Conservation (phyloP, 2,113 vertebrate genomes). For the Hippocampus comes region DNA sequence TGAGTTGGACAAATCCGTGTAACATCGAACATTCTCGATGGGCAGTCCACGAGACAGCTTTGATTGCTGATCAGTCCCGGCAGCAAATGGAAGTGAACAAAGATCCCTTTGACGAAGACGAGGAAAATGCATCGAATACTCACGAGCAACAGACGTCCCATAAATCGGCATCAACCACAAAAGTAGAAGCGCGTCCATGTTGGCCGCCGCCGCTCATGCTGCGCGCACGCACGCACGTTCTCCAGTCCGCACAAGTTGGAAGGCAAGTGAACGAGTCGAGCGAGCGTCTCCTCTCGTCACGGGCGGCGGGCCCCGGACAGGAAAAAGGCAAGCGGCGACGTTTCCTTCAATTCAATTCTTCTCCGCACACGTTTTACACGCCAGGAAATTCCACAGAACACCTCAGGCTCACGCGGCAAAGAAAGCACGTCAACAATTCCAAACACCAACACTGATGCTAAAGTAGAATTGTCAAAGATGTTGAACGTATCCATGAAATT, state of each 20-base stretch:
- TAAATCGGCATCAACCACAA: neutral
- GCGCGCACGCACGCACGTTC: neutral
- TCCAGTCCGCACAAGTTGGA: neutral
- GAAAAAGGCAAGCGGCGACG: neutral
- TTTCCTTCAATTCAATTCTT: conserved; percentile 12
- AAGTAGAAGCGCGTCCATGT: neutral
- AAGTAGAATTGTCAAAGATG: too few species aligned
- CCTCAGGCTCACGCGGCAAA: neutral
- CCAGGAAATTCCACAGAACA: conserved; percentile 2
- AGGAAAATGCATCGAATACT: neutral
- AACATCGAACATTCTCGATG: too few species aligned
- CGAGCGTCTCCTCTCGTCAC: neutral
- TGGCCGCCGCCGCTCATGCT: neutral
- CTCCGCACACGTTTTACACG: neutral
- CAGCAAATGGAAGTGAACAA: neutral
- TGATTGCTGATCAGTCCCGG: neutral
- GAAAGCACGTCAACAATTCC: neutral
- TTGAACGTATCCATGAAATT: too few species aligned
- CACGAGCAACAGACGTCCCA: neutral
- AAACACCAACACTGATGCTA: too few species aligned
- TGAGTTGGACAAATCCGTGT: too few species aligned
- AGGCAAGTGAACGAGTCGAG: neutral
- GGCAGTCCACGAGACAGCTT: too few species aligned
- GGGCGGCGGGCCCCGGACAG: neutral
- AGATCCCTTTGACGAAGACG: neutral